Evolutionary conservation across 2,113 vertebrate genomes (phyloP).

Genomic region (Bettongia penicillata): DNA sequence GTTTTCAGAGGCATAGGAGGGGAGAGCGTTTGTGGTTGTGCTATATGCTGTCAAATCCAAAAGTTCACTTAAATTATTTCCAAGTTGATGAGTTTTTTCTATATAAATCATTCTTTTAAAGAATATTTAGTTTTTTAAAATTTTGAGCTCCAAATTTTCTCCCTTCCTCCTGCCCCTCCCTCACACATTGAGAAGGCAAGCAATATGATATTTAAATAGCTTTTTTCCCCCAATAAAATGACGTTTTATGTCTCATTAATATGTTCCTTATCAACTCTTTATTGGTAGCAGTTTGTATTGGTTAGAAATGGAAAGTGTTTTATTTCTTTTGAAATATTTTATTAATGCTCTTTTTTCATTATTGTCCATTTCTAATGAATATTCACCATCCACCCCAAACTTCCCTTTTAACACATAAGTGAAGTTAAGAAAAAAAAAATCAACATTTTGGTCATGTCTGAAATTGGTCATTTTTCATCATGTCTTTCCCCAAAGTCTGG

Average conservation of each 20-base stretch:
- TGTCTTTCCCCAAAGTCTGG: not conserved
- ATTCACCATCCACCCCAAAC: not conserved
- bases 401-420: not conserved
- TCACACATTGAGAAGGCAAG: not conserved
- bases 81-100: not conserved
- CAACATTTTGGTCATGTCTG: not conserved
- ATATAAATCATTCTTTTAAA: not conserved
- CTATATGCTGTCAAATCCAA: not conserved
- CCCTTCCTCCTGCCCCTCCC: not conserved
- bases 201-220: not conserved
- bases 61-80: not conserved
- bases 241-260: not conserved
- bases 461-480: not conserved
- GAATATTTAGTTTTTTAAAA: not conserved
- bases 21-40: not conserved
- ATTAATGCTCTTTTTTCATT: not conserved
- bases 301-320: not conserved
- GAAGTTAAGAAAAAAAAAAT: not conserved
- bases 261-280: not conserved
- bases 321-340: not conserved
- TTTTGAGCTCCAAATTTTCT: not conserved
- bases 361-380: not conserved
- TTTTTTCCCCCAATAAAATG: not conserved
- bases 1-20: not conserved
- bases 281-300: not conserved